Evolutionary conservation across 2,888 invertebrate species (phyloP), one percentile per base, ranked within the genome.

Genomic region (Furcula furcula): DNA sequence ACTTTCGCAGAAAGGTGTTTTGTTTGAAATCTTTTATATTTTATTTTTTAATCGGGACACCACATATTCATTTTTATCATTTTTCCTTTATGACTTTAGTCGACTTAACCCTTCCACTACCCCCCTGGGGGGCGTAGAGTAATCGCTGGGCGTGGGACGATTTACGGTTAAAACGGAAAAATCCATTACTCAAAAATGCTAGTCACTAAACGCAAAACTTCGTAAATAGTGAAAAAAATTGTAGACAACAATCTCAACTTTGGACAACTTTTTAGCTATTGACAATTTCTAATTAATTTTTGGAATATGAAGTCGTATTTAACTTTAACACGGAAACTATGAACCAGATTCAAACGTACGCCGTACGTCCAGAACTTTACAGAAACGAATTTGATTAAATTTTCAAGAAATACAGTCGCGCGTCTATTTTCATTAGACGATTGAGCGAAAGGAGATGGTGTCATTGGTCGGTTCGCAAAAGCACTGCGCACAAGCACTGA

Each of bases 241-340:
- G 3, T 16, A 22, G 11, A 11, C 22, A 11, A 22, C 22, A 11
- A 16, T 16, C 22, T 1, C 6, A 11, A 22, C 0, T 22, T 11
- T 11, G 4, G 6, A 22, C 3, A 22, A 22, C 22, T 11, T 11
- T 3, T n/a, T 10, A 11, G 11, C 5, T 22, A 11, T 2, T 5
- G 11, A 22, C 10, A 11, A 12, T 7, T 13, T 10, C 2, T 23
- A 21, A 9, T 21, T 21, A 6, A 11, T 3, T 34, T 31, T 50
- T 28, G 14, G 4, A 36, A 36, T 25, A 12, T 23, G 9, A 15
- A 26, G 23, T 26, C 31, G 16, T n/a, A n/a, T 28, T 39, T 36
- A 22, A 31, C 11, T 16, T 16, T 4, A 22, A 22, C 22, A 11
- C 10, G 4, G 9, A 22, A 11, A 11, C 11, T 2, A 22, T 11